These are phyloP conservation scores for Nannoperca obscura DNA, from an alignment of 2,797 vertebrate genomes.

Conservation along the genomic window DNA sequence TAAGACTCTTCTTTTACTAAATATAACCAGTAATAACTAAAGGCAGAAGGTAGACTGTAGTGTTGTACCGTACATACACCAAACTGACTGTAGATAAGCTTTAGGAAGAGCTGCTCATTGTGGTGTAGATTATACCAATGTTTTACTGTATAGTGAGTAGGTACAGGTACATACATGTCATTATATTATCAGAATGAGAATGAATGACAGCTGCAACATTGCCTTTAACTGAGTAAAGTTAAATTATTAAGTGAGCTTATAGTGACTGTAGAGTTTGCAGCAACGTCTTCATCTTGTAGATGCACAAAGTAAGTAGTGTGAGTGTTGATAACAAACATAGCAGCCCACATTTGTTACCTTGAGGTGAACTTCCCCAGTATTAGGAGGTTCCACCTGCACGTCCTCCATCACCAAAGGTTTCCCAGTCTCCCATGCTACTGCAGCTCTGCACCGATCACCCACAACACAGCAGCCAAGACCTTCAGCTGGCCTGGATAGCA, in stretches of 20 bases:
- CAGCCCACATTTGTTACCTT: constrained; percentile 83
- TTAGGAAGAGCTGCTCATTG: not conserved
- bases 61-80: not conserved
- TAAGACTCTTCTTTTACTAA: not conserved
- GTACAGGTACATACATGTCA: not conserved
- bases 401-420: constrained; percentile 92
- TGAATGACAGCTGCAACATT: not conserved
- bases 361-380: constrained; percentile 91
- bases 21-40: not conserved
- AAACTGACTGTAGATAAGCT: not conserved
- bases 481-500: constrained; percentile 2
- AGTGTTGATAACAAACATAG: not conserved
- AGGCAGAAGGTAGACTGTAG: constrained; percentile 27
- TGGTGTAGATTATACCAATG: not conserved
- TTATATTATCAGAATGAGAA: not conserved
- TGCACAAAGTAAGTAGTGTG: not conserved
- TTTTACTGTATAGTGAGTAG: not conserved
- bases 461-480: constrained; percentile 26
- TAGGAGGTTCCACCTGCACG: constrained; percentile 91
- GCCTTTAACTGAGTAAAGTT: not conserved
- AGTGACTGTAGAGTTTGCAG: not conserved
- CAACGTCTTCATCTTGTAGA: not conserved
- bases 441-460: constrained; percentile 94
- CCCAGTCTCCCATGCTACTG: constrained; percentile 92
- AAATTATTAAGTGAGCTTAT: not conserved